A percentile compares a stretch with the other conserved stretches of the same genome.
These are phyloP conservation scores for Epizoanthus ramosus DNA, from an alignment of 92 coral and sea anemone species.

Conservation along the genomic window DNA sequence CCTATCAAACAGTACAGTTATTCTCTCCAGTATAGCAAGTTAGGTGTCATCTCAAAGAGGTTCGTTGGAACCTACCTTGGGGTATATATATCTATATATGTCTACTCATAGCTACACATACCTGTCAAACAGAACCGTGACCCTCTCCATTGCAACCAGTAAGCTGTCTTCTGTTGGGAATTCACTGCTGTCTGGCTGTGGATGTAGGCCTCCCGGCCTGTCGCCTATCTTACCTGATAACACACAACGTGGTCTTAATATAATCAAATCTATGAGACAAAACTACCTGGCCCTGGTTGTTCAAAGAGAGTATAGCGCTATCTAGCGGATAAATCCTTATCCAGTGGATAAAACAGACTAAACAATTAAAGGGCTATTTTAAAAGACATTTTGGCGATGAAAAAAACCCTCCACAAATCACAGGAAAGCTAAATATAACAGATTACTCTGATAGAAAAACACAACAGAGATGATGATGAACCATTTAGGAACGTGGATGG, in stretches of 20 bases:
- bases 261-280: neutral
- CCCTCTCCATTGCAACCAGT: conserved; percentile 98
- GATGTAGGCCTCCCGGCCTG: conserved; percentile 90
- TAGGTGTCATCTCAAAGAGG: neutral
- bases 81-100: neutral
- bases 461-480: too few species aligned
- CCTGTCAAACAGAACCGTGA: conserved; percentile 95
- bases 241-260: neutral
- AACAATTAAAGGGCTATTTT: too few species aligned
- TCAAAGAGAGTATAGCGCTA: too few species aligned
- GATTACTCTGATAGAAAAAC: too few species aligned
- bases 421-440: too few species aligned
- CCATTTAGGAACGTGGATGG: too few species aligned
- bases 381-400: too few species aligned
- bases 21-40: too few species aligned
- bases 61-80: neutral
- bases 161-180: conserved; percentile 92
- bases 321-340: too few species aligned
- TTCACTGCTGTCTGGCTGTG: conserved; percentile 78
- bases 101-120: conserved; percentile 24
- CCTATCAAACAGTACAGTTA: conserved; percentile 55
- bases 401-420: too few species aligned
- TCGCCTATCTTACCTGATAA: conserved; percentile 90
- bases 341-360: too few species aligned
- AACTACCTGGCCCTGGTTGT: too few species aligned